A percentile compares a stretch with the other conserved stretches of the same genome.
Evolutionary conservation across 2,888 invertebrate species (phyloP).

Genomic region (Ormyrus thymus): DNA sequence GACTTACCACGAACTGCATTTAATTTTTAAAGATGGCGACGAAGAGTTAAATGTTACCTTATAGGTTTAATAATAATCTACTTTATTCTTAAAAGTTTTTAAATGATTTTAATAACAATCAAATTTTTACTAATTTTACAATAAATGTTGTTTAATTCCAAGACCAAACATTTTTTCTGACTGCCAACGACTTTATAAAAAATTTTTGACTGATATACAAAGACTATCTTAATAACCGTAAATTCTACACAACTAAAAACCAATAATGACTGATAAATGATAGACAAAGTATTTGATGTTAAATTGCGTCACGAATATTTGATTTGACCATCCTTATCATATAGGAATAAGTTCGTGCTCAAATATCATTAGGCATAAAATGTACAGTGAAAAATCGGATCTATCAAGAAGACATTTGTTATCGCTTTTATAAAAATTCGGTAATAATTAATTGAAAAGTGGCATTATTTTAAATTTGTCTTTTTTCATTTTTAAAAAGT

Average conservation of each 20-base stretch:
- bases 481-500: conserved; percentile 29
- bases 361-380: neutral
- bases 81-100: conserved; percentile 12
- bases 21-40: neutral
- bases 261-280: conserved; percentile 18
- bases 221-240: too few species aligned
- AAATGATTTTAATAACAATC: neutral
- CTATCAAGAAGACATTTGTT: conserved; percentile 19
- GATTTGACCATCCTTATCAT: neutral
- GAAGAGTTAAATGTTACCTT: conserved; percentile 42
- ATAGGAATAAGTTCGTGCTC: too few species aligned
- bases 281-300: neutral
- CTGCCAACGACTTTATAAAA: neutral
- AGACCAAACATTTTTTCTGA: neutral
- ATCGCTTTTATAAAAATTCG: conserved; percentile 10
- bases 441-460: neutral
- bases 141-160: conserved; percentile 15
- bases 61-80: conserved; percentile 48
- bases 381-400: neutral
- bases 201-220: neutral
- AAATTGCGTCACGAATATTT: neutral
- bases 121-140: neutral
- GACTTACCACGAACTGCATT: too few species aligned
- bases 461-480: neutral
- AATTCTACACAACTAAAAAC: neutral